phyloP scores from a whole-genome alignment of 1,140 invertebrate genomes.

The Cydia strobilella region DNA sequence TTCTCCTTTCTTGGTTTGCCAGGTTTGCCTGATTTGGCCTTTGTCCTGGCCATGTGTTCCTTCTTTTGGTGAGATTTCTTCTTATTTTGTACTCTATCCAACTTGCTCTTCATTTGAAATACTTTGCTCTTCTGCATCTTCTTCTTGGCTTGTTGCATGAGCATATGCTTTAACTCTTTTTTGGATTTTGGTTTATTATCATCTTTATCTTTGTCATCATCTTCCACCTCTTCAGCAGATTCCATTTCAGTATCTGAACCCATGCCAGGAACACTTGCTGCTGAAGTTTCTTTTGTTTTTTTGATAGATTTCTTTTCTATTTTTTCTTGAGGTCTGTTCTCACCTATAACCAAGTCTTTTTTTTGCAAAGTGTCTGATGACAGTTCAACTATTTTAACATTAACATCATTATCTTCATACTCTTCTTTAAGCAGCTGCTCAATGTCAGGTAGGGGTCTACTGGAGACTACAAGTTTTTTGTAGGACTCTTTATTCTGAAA shows the following conservation, averaged over 20 bases:
- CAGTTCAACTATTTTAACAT: slow-evolving; percentile 87
- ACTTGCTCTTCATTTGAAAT: slow-evolving; percentile 86
- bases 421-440: slow-evolving; percentile 84
- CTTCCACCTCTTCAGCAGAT: slow-evolving; percentile 62
- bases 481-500: slow-evolving; percentile 83
- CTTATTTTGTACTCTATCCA: slow-evolving; percentile 83
- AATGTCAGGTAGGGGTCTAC: slow-evolving; percentile 83
- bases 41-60: slow-evolving; percentile 46
- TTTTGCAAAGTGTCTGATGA: slow-evolving; percentile 83
- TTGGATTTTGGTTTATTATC: slow-evolving; percentile 79
- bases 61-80: slow-evolving; percentile 80
- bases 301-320: slow-evolving; percentile 46
- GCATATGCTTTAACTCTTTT: slow-evolving; percentile 84
- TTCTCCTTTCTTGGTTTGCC: slow-evolving; percentile 67
- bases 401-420: slow-evolving; percentile 86
- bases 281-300: slow-evolving; percentile 42
- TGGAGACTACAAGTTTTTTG: slow-evolving; percentile 83
- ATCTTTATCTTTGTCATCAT: slow-evolving; percentile 65
- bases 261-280: slow-evolving; percentile 72
- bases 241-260: slow-evolving; percentile 45
- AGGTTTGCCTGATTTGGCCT: slow-evolving; percentile 54
- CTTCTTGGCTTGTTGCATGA: slow-evolving; percentile 85
- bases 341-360: slow-evolving; percentile 85
- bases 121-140: slow-evolving; percentile 86
- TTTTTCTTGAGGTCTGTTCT: slow-evolving; percentile 81